A percentile compares a stretch with the other conserved stretches of the same genome.
Conservation (phyloP, 1,140 invertebrate genomes). For the Patella vulgata region DNA sequence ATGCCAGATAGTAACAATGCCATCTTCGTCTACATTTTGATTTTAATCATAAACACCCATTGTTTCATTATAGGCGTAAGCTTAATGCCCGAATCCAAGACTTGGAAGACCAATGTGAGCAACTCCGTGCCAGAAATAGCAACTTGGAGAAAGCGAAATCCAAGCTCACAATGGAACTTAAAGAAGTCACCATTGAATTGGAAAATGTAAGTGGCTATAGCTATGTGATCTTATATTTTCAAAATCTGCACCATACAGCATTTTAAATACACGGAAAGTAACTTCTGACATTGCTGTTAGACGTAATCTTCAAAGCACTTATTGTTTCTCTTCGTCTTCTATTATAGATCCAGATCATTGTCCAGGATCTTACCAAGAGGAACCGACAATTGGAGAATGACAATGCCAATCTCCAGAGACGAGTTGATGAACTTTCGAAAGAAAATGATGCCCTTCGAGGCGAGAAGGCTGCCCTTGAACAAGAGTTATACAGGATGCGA, state of each 20-base stretch:
- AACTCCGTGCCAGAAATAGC: slow-evolving; percentile 50
- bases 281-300: neutral
- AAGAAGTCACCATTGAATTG: slow-evolving; percentile 64
- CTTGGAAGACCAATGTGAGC: slow-evolving; percentile 58
- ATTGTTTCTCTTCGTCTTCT: neutral
- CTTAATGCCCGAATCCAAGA: slow-evolving; percentile 61
- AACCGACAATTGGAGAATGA: slow-evolving; percentile 64
- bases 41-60: too few relatives aligned
- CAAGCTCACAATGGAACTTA: slow-evolving; percentile 62
- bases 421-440: slow-evolving; percentile 55
- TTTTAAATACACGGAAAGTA: neutral
- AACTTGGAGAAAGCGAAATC: slow-evolving; percentile 64
- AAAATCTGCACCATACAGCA: neutral
- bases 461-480: slow-evolving; percentile 61
- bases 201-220: slow-evolving; percentile 58
- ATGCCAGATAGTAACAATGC: too few relatives aligned
- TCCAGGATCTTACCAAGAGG: slow-evolving; percentile 62
- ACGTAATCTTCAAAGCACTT: slow-evolving; percentile 1
- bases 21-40: too few relatives aligned
- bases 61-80: slow-evolving; percentile 51
- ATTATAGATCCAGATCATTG: slow-evolving; percentile 57
- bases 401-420: slow-evolving; percentile 55
- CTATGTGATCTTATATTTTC: neutral
- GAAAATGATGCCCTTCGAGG: slow-evolving; percentile 53
- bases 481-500: slow-evolving; percentile 57